Evolutionary conservation across 2,888 invertebrate genomes (phyloP).

Genomic region (Anthoptus insignis): DNA sequence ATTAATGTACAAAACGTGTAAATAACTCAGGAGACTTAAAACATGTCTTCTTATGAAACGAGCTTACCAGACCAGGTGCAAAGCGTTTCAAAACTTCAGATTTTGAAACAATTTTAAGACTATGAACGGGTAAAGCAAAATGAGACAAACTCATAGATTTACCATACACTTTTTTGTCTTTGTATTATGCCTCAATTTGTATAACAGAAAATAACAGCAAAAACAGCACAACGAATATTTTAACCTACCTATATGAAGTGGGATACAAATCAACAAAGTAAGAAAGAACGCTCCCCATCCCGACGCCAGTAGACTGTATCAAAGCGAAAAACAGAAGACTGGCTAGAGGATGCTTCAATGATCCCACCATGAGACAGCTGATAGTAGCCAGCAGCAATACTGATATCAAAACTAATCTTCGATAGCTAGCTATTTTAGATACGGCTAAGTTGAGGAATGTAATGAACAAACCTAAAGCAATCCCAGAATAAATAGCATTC

Average conservation of each 20-base stretch:
- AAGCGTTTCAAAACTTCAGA: too few relatives aligned
- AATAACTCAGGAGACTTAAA: too few relatives aligned
- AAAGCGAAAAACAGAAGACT: slow-evolving; percentile 63
- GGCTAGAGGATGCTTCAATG: slow-evolving; percentile 59
- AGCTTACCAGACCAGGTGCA: too few relatives aligned
- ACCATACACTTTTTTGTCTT: too few relatives aligned
- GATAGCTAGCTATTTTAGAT: slow-evolving; percentile 75
- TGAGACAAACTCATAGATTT: too few relatives aligned
- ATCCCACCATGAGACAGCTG: slow-evolving; percentile 82
- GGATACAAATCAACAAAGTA: slow-evolving; percentile 71
- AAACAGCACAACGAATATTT: neutral
- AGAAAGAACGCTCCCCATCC: slow-evolving; percentile 59
- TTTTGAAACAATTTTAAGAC: too few relatives aligned
- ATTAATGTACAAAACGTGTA: neutral
- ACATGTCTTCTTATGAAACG: too few relatives aligned
- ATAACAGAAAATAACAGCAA: neutral
- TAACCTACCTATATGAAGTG: slow-evolving; percentile 64
- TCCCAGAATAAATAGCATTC: slow-evolving; percentile 86
- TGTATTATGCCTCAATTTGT: too few relatives aligned
- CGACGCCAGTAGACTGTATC: slow-evolving; percentile 59
- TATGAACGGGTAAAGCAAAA: too few relatives aligned
- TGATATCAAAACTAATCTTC: slow-evolving; percentile 76
- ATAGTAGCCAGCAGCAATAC: slow-evolving; percentile 77
- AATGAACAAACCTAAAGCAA: slow-evolving; percentile 86
- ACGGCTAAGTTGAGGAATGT: slow-evolving; percentile 80